Conservation (phyloP, 2,888 invertebrate species). For the Ptilodon capucinus region DNA sequence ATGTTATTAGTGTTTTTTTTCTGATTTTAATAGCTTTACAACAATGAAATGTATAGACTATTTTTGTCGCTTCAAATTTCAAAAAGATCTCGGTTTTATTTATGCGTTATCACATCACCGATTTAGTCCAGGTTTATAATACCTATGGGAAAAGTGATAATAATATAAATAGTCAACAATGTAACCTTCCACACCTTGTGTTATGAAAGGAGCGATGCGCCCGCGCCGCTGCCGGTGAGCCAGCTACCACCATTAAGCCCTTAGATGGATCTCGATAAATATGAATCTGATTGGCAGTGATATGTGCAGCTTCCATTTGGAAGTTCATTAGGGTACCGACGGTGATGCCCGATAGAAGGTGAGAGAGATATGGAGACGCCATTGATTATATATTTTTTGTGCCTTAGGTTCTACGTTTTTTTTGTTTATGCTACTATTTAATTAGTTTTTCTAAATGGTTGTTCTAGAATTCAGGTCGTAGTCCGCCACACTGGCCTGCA, state of each 20-base stretch:
- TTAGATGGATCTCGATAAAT: constrained; percentile 70
- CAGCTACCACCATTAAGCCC: constrained; percentile 64
- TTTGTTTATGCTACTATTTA: too few species aligned
- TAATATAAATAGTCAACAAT: constrained; percentile 4
- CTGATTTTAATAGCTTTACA: too few species aligned
- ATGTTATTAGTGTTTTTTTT: too few species aligned
- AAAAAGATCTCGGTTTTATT: too few species aligned
- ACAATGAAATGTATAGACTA: too few species aligned
- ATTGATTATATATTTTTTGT: constrained; percentile 1
- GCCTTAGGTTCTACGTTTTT: too few species aligned
- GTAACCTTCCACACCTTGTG: constrained; percentile 46
- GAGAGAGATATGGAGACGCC: constrained; percentile 34
- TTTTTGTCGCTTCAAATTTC: too few species aligned
- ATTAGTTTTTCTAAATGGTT: too few species aligned
- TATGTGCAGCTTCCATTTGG: constrained; percentile 76
- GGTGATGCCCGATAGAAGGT: constrained; percentile 46
- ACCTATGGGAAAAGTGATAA: constrained; percentile 18
- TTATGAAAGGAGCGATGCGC: constrained; percentile 40
- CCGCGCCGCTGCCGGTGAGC: constrained; percentile 33
- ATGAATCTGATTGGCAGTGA: constrained; percentile 77
- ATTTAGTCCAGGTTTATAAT: not conserved
- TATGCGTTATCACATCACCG: not conserved
- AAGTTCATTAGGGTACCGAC: constrained; percentile 72
- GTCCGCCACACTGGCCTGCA: too few species aligned
- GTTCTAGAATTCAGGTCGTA: too few species aligned